Evolutionary conservation across 2,888 invertebrate genomes (phyloP), one percentile per base, ranked within the genome.

Genomic region (Drosophila yooni): DNA sequence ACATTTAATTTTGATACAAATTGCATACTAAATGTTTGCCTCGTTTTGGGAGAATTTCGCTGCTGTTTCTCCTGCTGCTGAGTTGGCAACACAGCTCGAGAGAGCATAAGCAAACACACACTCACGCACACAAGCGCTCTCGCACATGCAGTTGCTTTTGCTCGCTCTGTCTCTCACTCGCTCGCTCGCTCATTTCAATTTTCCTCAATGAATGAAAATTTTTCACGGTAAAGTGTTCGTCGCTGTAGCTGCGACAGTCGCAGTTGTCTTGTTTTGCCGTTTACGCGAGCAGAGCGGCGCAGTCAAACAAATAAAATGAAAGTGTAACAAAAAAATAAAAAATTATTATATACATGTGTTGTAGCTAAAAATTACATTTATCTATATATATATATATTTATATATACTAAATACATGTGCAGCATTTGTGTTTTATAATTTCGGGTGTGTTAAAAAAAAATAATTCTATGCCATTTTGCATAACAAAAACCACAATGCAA

Each of bases 161-260:
- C 62, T 67, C 46, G 63, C 29, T 27, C 43, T 52, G n/a, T 51
- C 27, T 69, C 64, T 66, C 50, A 67, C 48, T 62, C 62, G 53
- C 54, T 70, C 65, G 62, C 38, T 82, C 70, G 70, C 87, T 90
- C 87, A 89, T 87, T 90, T 90, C 74, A 89, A 89, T 88, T 88
- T 88, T 88, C 88, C 87, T 88, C 90, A 88, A 88, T 88, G 86
- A 87, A 87, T 87, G 88, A 88, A 88, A 89, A 88, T 82, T 88
- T 79, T 88, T 90, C 89, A 88, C 90, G 88, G 89, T 78, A 83
- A 83, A 83, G 74, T 82, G 69, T 59, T 73, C 74, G 73, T 70
- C 70, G 70, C 25, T 46, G 46, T 38, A n/a, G 38, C 76, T 70
- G 60, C 63, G 68, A 57, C 68, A 68, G 68, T 79, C 82, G 62